A percentile compares a stretch with the other conserved stretches of the same genome.
Evolutionary conservation across 2,113 vertebrate species (phyloP).

Genomic region (Dendropsophus ebraccatus): DNA sequence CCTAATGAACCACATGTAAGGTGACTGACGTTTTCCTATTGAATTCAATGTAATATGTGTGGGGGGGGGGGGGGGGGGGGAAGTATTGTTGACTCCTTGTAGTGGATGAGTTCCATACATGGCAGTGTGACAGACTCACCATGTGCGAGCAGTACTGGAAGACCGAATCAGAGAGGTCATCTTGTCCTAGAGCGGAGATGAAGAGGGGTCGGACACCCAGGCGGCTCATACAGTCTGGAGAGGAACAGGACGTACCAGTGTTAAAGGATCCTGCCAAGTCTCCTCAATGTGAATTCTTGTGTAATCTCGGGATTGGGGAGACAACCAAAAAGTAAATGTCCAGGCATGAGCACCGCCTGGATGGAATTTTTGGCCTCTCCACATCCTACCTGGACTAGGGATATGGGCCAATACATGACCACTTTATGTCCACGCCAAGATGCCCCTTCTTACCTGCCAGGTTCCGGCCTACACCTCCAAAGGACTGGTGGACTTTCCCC

Average conservation of each 20-base stretch:
- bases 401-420: not conserved
- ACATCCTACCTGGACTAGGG: too few relatives aligned
- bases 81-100: too few relatives aligned
- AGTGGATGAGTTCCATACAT: too few relatives aligned
- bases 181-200: slow-evolving; percentile 83
- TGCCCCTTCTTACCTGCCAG: slow-evolving; percentile 76
- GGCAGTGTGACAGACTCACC: slow-evolving; percentile 68
- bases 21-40: too few relatives aligned
- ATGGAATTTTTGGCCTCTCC: too few relatives aligned
- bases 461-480: slow-evolving; percentile 89
- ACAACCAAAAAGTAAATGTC: too few relatives aligned
- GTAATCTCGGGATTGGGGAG: too few relatives aligned
- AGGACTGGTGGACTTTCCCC: slow-evolving; percentile 81
- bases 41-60: too few relatives aligned
- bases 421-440: not conserved
- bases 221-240: slow-evolving; percentile 83
- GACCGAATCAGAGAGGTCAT: slow-evolving; percentile 78
- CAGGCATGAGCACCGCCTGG: too few relatives aligned
- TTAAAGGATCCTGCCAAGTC: not conserved
- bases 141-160: slow-evolving; percentile 83
- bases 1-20: too few relatives aligned
- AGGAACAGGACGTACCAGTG: not conserved
- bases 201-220: slow-evolving; percentile 78
- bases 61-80: too few relatives aligned
- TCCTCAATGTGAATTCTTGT: too few relatives aligned